Percentiles rank a stretch among this genome's conserved stretches.
These are phyloP conservation scores for Oncorhynchus kisutch DNA, from an alignment of 2,113 vertebrate species.

Conservation along the genomic window DNA sequence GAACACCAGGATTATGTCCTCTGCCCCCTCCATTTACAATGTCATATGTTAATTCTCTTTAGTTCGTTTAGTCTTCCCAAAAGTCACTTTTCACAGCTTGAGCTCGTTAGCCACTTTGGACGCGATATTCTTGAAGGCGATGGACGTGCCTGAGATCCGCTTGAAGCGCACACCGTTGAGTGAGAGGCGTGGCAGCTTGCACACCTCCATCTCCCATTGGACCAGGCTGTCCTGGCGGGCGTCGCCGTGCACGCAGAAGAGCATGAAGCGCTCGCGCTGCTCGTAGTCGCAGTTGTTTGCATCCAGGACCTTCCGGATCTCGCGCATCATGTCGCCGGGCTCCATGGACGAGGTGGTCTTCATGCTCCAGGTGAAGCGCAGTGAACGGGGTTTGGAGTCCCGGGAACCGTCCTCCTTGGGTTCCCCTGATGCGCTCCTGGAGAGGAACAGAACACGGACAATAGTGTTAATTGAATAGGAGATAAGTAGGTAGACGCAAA, in stretches of 20 bases:
- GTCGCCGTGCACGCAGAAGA: slow-evolving; percentile 97
- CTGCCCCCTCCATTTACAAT: slow-evolving; percentile 47
- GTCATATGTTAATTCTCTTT: neutral
- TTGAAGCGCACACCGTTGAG: slow-evolving; percentile 97
- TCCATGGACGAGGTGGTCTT: slow-evolving; percentile 99
- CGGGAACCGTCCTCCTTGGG: slow-evolving; percentile 84
- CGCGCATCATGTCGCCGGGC: slow-evolving; percentile 95
- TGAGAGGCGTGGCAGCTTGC: slow-evolving; percentile 91
- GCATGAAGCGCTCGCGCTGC: slow-evolving; percentile 95
- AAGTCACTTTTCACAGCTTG: slow-evolving; percentile 82
- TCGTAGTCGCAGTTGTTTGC: slow-evolving; percentile 97
- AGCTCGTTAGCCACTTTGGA: slow-evolving; percentile 98
- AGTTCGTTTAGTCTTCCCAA: neutral
- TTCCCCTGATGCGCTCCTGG: slow-evolving; percentile 85
- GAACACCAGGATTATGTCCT: neutral
- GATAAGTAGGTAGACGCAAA: too few species aligned
- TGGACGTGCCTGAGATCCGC: slow-evolving; percentile 95
- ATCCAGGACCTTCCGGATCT: slow-evolving; percentile 95
- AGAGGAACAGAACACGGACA: too few species aligned
- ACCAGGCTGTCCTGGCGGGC: slow-evolving; percentile 93
- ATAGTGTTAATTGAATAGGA: too few species aligned
- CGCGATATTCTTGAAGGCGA: slow-evolving; percentile 98
- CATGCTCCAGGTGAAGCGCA: slow-evolving; percentile 98
- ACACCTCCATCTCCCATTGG: slow-evolving; percentile 98
- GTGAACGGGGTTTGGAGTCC: slow-evolving; percentile 92